Conservation (phyloP, 2,113 vertebrate genomes). For the Ranitomeya imitator region DNA sequence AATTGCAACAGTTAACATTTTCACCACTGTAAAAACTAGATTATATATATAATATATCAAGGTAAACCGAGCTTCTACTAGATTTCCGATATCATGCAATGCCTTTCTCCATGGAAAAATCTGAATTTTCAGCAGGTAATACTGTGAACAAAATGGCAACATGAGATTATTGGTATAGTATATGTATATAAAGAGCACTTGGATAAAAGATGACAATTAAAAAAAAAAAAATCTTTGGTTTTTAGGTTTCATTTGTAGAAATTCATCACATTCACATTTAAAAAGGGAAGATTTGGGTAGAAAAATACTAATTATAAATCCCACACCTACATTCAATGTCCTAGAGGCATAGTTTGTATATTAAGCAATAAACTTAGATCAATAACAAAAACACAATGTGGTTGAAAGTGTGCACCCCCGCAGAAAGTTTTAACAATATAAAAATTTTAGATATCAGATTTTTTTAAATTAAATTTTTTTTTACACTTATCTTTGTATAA, state of each 20-base stretch:
- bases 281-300: slow-evolving; percentile 19
- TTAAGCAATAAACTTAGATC: background rate
- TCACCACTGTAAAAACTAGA: background rate
- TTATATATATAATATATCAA: background rate
- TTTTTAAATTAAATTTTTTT: background rate
- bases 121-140: background rate
- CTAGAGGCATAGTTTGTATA: background rate
- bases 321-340: slow-evolving; percentile 2
- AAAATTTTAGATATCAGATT: background rate
- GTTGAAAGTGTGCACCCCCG: background rate
- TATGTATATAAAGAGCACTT: background rate
- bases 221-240: slow-evolving; percentile 35
- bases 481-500: too few species aligned
- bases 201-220: background rate
- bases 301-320: slow-evolving; percentile 1
- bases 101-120: background rate
- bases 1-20: background rate
- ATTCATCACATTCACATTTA: background rate
- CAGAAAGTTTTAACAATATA: background rate
- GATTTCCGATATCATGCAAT: background rate
- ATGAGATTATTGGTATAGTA: background rate
- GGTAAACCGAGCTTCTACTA: background rate
- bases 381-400: background rate
- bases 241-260: slow-evolving; percentile 16
- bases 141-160: background rate